Evolutionary conservation across 2,113 vertebrate species (phyloP), one percentile per base, ranked within the genome.

Genomic region (Nanorana parkeri): DNA sequence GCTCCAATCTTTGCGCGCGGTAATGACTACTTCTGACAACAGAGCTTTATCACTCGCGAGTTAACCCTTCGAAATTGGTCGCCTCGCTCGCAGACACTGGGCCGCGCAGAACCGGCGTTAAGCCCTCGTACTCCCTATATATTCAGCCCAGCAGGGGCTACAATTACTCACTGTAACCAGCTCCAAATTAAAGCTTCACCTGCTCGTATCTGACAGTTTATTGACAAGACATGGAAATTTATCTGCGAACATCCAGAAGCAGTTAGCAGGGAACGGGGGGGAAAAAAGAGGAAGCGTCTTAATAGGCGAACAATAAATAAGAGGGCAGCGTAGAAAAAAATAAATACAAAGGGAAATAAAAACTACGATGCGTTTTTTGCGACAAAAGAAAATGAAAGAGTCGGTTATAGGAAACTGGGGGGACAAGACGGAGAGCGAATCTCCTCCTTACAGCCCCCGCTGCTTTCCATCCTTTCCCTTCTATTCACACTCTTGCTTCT

Each of bases 401-500:
- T 78, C 26, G 64, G 77, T 52, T 79, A 79, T 68, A 65, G 58
- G 60, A 60, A 61, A 41, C 21, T 10, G 41, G 41, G 32, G n/a
- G 64, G 60, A 54, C 41, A 64, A 52, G 32, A 26, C 20, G 24
- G 52, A 20, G 71, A 28, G 72, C 7, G 60, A 64, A 17, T 19
- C 76, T 74, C 23, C 60, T 15, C 47, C 84, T 78, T 19, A 52
- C 13, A 47, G 80, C 80, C 80, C 80, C 80, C 69, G 60, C 79
- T 56, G 69, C 69, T 81, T 74, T 74, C 60, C 69, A 41, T 65
- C 58, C 60, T 73, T 66, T 58, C 65, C 68, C 78, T 61, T 73
- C 74, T 81, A 81, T 81, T 66, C 80, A 75, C 71, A 36, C 58
- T 73, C 24, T 68, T 20, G 54, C 41, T 41, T 47, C 60, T 54